phyloP scores from a whole-genome alignment of 2,888 invertebrate genomes.

The Leistus spinibarbis region DNA sequence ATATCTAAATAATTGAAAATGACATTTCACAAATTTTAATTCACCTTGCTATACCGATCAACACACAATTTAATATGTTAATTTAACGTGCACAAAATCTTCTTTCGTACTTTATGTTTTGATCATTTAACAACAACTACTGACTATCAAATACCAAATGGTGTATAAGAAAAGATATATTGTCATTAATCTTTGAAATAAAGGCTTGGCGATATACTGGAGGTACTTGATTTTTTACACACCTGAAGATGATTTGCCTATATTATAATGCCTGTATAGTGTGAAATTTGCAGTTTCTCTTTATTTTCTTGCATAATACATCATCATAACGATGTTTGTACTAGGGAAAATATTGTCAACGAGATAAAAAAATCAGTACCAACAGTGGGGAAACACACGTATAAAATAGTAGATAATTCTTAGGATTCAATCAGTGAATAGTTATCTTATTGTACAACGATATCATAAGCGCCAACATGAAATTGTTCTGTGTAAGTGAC shows the following conservation, averaged over 20 bases:
- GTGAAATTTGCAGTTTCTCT: constrained; percentile 31
- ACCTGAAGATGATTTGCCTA: constrained; percentile 3
- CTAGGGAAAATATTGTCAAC: constrained; percentile 31
- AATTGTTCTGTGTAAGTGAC: constrained; percentile 19
- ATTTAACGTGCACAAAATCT: no score
- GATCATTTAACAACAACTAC: neutral
- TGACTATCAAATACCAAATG: neutral
- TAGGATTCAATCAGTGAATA: constrained; percentile 9
- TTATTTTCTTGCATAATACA: constrained; percentile 29
- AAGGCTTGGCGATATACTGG: neutral
- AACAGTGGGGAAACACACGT: constrained; percentile 33
- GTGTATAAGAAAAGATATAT: neutral
- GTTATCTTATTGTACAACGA: neutral
- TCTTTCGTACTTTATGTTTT: neutral
- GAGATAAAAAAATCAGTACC: constrained; percentile 13
- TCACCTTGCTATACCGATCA: neutral
- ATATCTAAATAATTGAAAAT: no score
- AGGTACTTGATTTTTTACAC: constrained; percentile 15
- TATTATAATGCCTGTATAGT: neutral
- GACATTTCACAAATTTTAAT: neutral
- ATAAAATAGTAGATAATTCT: constrained; percentile 26
- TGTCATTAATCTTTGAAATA: neutral
- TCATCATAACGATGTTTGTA: constrained; percentile 24
- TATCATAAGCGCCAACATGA: constrained; percentile 14
- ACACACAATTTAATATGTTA: neutral